Conservation (phyloP, 1,140 invertebrate species). For the Cherax quadricarinatus region DNA sequence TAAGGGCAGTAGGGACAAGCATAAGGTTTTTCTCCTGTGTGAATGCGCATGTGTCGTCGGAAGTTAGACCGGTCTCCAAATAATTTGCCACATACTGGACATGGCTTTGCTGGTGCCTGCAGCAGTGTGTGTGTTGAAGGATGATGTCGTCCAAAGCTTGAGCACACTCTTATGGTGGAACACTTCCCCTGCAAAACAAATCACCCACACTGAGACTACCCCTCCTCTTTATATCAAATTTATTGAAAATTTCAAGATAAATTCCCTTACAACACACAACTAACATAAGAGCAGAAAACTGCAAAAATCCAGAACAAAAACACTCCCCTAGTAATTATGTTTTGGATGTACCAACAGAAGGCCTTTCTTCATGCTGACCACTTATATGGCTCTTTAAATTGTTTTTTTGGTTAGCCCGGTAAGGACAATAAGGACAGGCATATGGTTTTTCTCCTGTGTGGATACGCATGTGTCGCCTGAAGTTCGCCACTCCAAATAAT, state of each 20-base stretch:
- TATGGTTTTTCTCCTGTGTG: constrained; percentile 77
- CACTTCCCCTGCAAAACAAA: constrained; percentile 62
- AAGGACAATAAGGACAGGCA: constrained; percentile 81
- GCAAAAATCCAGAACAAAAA: neutral
- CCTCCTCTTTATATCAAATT: neutral
- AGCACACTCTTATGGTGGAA: constrained; percentile 35
- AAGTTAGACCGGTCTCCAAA: constrained; percentile 57
- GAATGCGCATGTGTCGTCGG: constrained; percentile 65
- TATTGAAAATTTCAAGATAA: neutral
- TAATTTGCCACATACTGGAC: constrained; percentile 70
- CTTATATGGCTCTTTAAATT: constrained; percentile 47
- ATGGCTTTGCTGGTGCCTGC: constrained; percentile 75
- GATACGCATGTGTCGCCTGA: constrained; percentile 63
- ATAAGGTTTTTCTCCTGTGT: constrained; percentile 77
- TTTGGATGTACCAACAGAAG: neutral
- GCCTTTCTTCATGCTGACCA: constrained; percentile 19
- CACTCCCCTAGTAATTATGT: neutral
- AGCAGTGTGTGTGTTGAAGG: constrained; percentile 77
- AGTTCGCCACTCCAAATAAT: constrained; percentile 60
- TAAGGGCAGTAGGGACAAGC: constrained; percentile 80
- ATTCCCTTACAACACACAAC: neutral
- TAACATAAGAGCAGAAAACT: neutral
- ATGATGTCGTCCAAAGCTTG: constrained; percentile 17
- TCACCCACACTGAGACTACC: constrained; percentile 21
- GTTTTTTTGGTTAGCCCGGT: constrained; percentile 79